A percentile compares a stretch with the other conserved stretches of the same genome.
These are phyloP conservation scores for Acromyrmex charruanus DNA, from an alignment of 1,140 invertebrate genomes.

Conservation along the genomic window DNA sequence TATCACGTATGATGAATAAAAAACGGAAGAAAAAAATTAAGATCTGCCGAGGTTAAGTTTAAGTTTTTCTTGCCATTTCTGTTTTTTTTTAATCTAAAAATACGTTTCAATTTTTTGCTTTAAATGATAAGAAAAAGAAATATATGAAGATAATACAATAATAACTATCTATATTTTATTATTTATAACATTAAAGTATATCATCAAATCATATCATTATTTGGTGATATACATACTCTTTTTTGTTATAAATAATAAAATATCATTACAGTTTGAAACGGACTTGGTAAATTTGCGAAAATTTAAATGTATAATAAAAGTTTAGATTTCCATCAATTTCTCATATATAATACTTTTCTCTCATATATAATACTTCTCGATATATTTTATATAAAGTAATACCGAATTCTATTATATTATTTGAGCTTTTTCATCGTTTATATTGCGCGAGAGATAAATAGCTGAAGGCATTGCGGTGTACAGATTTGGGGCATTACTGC, in stretches of 20 bases:
- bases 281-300: not conserved
- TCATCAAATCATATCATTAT: not conserved
- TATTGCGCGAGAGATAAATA: too few relatives aligned
- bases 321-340: constrained; percentile 12
- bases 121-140: not conserved
- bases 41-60: not conserved
- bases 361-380: not conserved
- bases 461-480: too few relatives aligned
- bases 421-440: not conserved
- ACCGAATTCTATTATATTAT: constrained; percentile 14
- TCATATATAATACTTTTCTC: not conserved
- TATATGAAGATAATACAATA: not conserved
- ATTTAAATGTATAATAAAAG: not conserved
- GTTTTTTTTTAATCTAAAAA: not conserved
- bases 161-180: not conserved
- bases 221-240: too few relatives aligned
- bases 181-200: not conserved
- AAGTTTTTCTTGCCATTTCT: not conserved
- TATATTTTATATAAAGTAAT: not conserved
- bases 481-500: too few relatives aligned
- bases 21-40: not conserved
- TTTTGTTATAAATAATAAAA: too few relatives aligned
- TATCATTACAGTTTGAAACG: not conserved
- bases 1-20: not conserved
- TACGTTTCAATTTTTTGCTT: not conserved